Evolutionary conservation across 2,797 vertebrate genomes (phyloP), one percentile per base, ranked within the genome.

Genomic region (Artibeus lituratus): DNA sequence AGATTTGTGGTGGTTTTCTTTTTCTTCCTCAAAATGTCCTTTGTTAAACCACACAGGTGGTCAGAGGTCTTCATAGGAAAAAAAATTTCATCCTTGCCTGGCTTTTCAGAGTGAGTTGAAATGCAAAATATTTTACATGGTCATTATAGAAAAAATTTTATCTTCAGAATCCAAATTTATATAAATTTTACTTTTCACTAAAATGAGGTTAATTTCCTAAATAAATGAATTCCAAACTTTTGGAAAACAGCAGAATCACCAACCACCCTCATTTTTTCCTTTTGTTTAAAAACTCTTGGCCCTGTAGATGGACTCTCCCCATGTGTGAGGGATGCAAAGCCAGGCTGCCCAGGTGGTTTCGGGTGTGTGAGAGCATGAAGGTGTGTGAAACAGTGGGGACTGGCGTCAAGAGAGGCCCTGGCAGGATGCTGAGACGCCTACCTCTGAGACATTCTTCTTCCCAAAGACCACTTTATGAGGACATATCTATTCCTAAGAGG

Each of bases 81-180:
- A 90, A 90, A 87, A n/a, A 55, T 35, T 5, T 76, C 26, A 76
- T 37, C 22, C 26, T 16, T 77, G 22, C 22, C 16, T 77, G 26
- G 1, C 14, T 37, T 81, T 94, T 85, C 49, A 78, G 35, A 85
- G 32, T 47, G 32, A 76, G 1, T 18, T 92, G 39, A 18, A 83
- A 81, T 87, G 53, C 11, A 88, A 90, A 90, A 77, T 42, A 70
- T 49, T 90, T 59, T 80, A 83, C 55, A 70, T 29, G 29, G 51
- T 62, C 67, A 59, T 65, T 77, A 57, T 1, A 74, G 44, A 86
- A 69, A 87, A 87, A 24, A 35, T 11, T 44, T 77, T 65, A 35
- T 94, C n/a, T 49, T 87, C 21, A 39, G 14, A 92, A 82, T 81
- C 0, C 39, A 95, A 72, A 84, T 67, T 87, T 90, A 80, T 39